A percentile compares a stretch with the other conserved stretches of the same genome.
Evolutionary conservation across 2,113 vertebrate genomes (phyloP).

Genomic region (Oenanthe oenanthe): DNA sequence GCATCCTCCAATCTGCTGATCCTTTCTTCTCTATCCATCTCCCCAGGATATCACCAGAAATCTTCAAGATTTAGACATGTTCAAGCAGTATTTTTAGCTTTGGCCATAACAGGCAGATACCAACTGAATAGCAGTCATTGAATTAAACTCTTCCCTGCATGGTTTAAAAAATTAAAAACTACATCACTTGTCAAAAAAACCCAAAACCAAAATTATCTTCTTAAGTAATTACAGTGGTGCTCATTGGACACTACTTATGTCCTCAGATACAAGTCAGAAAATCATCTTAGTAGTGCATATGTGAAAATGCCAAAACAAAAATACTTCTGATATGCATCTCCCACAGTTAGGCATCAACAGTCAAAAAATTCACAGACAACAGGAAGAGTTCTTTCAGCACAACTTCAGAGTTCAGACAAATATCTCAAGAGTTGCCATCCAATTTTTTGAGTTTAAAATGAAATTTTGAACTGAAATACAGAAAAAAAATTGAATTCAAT

Average conservation of each 20-base stretch:
- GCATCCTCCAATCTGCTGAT: not conserved
- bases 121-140: not conserved
- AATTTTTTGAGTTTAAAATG: not conserved
- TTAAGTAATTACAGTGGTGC: not conserved
- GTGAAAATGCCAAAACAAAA: not conserved
- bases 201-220: not conserved
- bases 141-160: not conserved
- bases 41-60: not conserved
- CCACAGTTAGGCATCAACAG: not conserved
- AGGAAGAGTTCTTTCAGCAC: not conserved
- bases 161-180: not conserved
- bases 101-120: not conserved
- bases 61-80: not conserved
- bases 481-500: not conserved
- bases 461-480: not conserved
- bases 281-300: not conserved
- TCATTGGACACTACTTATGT: not conserved
- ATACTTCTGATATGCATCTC: not conserved
- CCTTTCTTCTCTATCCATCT: not conserved
- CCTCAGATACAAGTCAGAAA: not conserved
- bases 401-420: not conserved
- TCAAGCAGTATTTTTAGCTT: not conserved
- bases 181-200: accelerated
- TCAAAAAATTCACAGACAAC: not conserved
- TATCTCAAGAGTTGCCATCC: not conserved